Percentiles rank a stretch among this genome's conserved stretches.
These are phyloP conservation scores for Cloeon dipterum DNA, from an alignment of 2,888 invertebrate genomes.

Conservation along the genomic window DNA sequence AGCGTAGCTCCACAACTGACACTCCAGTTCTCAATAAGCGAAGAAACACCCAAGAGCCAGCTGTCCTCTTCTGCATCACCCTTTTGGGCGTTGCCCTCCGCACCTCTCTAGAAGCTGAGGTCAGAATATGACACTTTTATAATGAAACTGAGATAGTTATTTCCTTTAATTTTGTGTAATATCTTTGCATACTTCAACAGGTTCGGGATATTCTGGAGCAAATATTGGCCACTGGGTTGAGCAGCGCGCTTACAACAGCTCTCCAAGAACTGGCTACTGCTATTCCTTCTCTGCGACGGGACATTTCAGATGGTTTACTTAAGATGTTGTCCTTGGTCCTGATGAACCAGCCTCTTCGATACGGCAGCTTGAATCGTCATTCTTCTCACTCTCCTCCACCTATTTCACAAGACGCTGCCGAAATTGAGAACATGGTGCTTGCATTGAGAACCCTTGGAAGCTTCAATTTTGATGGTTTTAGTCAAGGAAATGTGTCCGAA, in stretches of 20 bases:
- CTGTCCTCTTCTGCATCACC: slow-evolving; percentile 84
- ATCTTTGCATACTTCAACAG: background rate
- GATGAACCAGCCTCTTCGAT: slow-evolving; percentile 64
- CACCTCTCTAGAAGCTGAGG: slow-evolving; percentile 48
- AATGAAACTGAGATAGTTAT: too few species aligned
- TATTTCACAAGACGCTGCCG: slow-evolving; percentile 15
- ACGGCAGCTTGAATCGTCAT: slow-evolving; percentile 38
- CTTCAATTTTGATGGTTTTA: slow-evolving; percentile 57
- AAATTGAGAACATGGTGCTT: slow-evolving; percentile 66
- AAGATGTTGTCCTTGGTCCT: slow-evolving; percentile 77
- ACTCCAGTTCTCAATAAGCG: too few species aligned
- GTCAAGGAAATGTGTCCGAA: background rate
- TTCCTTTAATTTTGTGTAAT: background rate
- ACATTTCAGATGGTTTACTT: slow-evolving; percentile 80
- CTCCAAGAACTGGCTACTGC: slow-evolving; percentile 72
- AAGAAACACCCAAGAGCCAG: too few species aligned
- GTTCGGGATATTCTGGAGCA: slow-evolving; percentile 51
- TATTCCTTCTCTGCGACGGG: slow-evolving; percentile 64
- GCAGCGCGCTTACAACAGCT: slow-evolving; percentile 74
- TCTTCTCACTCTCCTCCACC: slow-evolving; percentile 8
- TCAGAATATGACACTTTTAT: too few species aligned
- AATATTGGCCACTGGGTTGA: slow-evolving; percentile 81
- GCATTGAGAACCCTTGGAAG: slow-evolving; percentile 80
- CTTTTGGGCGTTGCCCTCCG: slow-evolving; percentile 73
- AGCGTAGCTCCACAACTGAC: background rate